Percentiles rank a stretch among this genome's conserved stretches.
Conservation (phyloP, 2,113 vertebrate species). For the Cettia cetti region DNA sequence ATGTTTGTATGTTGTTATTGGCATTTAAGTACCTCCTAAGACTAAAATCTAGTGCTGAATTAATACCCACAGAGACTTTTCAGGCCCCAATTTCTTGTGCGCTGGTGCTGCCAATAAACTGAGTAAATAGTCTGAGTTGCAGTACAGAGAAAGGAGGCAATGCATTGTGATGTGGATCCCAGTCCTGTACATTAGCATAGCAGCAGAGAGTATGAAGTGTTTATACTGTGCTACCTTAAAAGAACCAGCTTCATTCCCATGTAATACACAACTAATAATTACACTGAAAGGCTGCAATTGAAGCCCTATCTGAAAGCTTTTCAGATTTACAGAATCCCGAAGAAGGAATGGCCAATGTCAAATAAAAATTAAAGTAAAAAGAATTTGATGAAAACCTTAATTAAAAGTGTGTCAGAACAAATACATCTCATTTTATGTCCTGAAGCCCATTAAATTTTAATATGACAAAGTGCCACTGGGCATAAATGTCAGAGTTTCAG, state of each 20-base stretch:
- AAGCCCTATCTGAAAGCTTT: background rate
- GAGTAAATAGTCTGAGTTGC: background rate
- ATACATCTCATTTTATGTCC: background rate
- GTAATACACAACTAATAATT: conserved; percentile 27
- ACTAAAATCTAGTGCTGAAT: conserved; percentile 12
- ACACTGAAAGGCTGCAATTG: conserved; percentile 22
- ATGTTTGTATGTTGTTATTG: background rate
- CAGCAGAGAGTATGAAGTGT: background rate
- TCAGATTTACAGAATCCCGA: background rate
- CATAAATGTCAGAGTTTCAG: background rate
- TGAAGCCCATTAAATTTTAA: background rate
- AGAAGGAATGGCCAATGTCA: background rate
- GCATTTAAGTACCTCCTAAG: background rate
- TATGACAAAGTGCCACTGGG: background rate
- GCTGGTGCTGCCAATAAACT: background rate
- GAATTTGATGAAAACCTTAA: conserved; percentile 17
- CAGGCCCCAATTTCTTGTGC: background rate
- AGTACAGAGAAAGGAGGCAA: background rate
- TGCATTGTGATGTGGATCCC: background rate
- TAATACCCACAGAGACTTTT: background rate
- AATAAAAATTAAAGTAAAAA: background rate
- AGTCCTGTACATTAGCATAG: background rate
- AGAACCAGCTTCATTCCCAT: background rate
- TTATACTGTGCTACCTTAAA: background rate
- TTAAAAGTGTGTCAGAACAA: conserved; percentile 46